Percentiles rank a stretch among this genome's conserved stretches.
These are phyloP conservation scores for Patella caerulea DNA, from an alignment of 2,888 invertebrate species.

Conservation along the genomic window DNA sequence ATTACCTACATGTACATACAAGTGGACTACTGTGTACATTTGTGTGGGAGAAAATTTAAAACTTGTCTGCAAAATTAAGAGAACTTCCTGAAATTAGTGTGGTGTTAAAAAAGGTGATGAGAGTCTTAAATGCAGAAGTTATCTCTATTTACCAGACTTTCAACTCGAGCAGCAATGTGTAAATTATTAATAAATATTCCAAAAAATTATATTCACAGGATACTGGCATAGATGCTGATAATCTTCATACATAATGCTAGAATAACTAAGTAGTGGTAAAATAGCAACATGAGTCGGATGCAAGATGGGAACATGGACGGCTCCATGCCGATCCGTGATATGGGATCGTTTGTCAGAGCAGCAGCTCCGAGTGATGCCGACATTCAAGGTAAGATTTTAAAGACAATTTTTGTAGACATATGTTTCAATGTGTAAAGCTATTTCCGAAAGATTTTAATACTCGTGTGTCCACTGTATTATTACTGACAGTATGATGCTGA, in stretches of 20 bases:
- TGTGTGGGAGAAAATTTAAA: no score
- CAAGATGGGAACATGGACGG: slow-evolving; percentile 26
- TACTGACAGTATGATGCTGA: no score
- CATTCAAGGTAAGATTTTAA: slow-evolving; percentile 50
- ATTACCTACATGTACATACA: no score
- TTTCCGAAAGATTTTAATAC: no score
- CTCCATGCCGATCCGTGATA: slow-evolving; percentile 54
- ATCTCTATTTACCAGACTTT: neutral
- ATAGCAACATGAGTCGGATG: slow-evolving; percentile 2
- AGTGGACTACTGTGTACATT: no score
- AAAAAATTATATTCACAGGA: neutral
- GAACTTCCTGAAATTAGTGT: no score
- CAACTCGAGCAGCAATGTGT: neutral
- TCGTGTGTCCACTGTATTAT: no score
- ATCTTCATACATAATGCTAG: neutral
- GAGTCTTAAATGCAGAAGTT: no score
- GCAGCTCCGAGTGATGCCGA: slow-evolving; percentile 59
- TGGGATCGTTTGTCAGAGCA: slow-evolving; percentile 54
- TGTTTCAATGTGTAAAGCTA: no score
- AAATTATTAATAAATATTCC: neutral
- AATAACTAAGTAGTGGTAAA: neutral
- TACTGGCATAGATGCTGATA: neutral
- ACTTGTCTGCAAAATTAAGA: no score
- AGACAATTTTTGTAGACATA: neutral
- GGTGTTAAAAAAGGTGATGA: no score